A percentile compares a stretch with the other conserved stretches of the same genome.
These are phyloP conservation scores for Aporrectodea caliginosa DNA, from an alignment of 1,140 invertebrate genomes.

Conservation along the genomic window DNA sequence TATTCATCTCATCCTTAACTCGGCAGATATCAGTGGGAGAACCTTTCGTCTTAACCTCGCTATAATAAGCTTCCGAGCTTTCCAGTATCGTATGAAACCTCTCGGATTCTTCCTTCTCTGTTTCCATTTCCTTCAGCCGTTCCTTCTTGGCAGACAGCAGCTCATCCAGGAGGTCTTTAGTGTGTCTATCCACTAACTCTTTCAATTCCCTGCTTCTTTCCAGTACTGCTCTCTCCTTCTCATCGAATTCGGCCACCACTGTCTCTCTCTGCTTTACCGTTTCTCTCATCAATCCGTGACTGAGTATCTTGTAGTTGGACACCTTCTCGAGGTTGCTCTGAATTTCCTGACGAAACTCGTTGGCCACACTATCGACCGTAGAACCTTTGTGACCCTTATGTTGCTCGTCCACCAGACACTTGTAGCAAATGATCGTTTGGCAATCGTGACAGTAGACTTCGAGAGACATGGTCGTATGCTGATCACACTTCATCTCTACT, in stretches of 20 bases:
- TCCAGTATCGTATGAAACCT: background rate
- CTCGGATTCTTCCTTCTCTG: background rate
- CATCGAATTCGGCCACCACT: background rate
- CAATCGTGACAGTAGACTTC: background rate
- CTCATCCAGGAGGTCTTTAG: background rate
- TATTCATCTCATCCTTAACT: background rate
- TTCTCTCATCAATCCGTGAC: background rate
- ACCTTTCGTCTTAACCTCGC: background rate
- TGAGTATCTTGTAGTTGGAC: background rate
- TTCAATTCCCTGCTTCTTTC: background rate
- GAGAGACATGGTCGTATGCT: background rate
- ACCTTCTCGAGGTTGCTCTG: background rate
- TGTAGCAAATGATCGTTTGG: background rate
- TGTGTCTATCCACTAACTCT: background rate
- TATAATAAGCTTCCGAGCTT: background rate
- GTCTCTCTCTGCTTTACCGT: background rate
- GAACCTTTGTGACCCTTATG: background rate
- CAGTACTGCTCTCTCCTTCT: background rate
- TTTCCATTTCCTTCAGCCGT: background rate
- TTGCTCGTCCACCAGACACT: background rate
- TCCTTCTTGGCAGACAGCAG: background rate
- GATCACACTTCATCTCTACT: no score
- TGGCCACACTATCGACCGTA: background rate
- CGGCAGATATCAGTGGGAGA: background rate
- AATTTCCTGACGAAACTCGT: background rate